phyloP scores from a whole-genome alignment of 2,113 vertebrate species.

The cattle (Bos taurus) region DNA sequence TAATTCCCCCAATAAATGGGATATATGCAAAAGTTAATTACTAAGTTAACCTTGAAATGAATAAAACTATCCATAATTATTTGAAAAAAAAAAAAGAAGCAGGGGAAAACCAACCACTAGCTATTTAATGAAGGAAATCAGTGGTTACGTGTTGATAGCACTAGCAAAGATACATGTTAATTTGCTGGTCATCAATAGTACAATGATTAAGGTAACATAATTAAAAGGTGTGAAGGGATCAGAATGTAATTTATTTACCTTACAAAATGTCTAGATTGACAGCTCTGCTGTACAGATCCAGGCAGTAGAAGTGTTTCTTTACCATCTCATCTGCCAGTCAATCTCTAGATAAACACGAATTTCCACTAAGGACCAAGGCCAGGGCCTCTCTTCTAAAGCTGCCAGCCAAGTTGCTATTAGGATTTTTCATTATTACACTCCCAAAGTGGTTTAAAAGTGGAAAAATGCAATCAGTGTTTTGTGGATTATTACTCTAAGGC shows the following conservation, averaged over 20 bases:
- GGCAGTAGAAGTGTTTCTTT: not conserved
- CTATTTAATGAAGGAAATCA: slow-evolving; percentile 33
- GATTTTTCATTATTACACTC: slow-evolving; percentile 45
- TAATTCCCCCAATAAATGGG: not conserved
- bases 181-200: slow-evolving; percentile 43
- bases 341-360: slow-evolving; percentile 7
- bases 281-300: not conserved
- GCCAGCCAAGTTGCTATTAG: not conserved
- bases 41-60: slow-evolving; percentile 33
- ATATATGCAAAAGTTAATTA: not conserved
- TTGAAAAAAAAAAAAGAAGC: not conserved
- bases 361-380: not conserved
- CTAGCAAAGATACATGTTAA: not conserved
- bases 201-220: slow-evolving; percentile 45
- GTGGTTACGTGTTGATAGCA: not conserved
- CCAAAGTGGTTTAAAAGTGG: slow-evolving; percentile 37
- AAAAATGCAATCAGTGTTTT: slow-evolving; percentile 38
- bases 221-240: slow-evolving; percentile 44
- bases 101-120: not conserved
- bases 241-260: slow-evolving; percentile 42
- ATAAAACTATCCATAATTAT: slow-evolving; percentile 14
- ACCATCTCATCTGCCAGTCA: not conserved
- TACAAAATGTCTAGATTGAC: not conserved
- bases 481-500: slow-evolving; percentile 47
- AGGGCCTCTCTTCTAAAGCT: not conserved